phyloP scores from a whole-genome alignment of 92 coral and sea anemone genomes.

The Umimayanthus chanpuru region DNA sequence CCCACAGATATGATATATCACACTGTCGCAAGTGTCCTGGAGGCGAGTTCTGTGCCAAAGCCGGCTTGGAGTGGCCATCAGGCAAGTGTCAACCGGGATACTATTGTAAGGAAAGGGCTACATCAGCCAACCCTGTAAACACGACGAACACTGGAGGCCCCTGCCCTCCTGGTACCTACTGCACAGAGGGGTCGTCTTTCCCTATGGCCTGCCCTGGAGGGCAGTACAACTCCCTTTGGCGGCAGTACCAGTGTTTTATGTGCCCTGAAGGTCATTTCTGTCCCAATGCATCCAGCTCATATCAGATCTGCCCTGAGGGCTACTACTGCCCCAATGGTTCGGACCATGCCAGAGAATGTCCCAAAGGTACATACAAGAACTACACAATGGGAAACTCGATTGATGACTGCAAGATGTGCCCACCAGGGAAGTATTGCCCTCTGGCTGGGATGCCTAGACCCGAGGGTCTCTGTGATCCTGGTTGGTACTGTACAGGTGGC shows the following conservation, averaged over 20 bases:
- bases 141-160: conserved; percentile 87
- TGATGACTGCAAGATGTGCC: conserved; percentile 89
- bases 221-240: conserved; percentile 83
- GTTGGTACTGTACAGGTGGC: conserved; percentile 97
- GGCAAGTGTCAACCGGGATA: conserved; percentile 92
- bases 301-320: conserved; percentile 81
- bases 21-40: conserved; percentile 88
- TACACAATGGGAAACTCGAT: conserved; percentile 78
- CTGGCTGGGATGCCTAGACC: conserved; percentile 79
- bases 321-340: conserved; percentile 90
- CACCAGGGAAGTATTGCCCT: conserved; percentile 91
- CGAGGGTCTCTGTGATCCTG: conserved; percentile 85
- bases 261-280: conserved; percentile 95
- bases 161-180: conserved; percentile 93
- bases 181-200: conserved; percentile 82
- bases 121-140: conserved; percentile 79
- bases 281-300: conserved; percentile 88
- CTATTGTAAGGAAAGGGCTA: conserved; percentile 76
- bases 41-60: conserved; percentile 83
- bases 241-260: conserved; percentile 72
- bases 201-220: conserved; percentile 91
- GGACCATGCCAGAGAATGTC: conserved; percentile 75
- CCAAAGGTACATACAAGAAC: conserved; percentile 95
- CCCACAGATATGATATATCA: conserved; percentile 60
- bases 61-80: conserved; percentile 89